phyloP scores from a whole-genome alignment of 2,113 vertebrate genomes.

The Lamprotornis superbus region DNA sequence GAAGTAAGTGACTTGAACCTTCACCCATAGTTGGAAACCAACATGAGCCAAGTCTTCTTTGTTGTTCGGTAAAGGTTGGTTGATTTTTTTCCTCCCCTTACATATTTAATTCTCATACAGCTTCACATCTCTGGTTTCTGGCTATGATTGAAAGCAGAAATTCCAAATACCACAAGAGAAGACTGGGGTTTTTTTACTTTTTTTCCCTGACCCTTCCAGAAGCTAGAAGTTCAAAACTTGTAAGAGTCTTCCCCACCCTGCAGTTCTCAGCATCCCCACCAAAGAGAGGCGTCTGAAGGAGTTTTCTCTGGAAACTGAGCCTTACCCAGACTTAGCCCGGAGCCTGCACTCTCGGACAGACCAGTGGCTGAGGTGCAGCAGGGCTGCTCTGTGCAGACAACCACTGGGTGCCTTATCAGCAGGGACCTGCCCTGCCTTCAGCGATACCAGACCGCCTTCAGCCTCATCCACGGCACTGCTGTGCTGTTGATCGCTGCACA shows the following conservation, averaged over 20 bases:
- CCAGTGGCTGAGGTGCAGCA: not conserved
- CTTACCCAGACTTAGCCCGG: rapidly evolving
- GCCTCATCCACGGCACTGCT: not conserved
- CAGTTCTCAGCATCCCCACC: not conserved
- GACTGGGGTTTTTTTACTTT: not conserved
- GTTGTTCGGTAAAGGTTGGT: slow-evolving; percentile 54
- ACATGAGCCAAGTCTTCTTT: slow-evolving; percentile 46
- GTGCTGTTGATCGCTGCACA: not conserved
- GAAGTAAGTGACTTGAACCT: slow-evolving; percentile 67
- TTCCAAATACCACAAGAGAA: slow-evolving; percentile 64
- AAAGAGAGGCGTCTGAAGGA: not conserved
- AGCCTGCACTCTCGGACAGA: not conserved
- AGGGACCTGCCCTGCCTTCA: not conserved
- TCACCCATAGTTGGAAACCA: slow-evolving; percentile 67
- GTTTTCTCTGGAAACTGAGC: not conserved
- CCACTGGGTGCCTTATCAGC: not conserved
- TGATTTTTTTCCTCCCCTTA: slow-evolving; percentile 3
- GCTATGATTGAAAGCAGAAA: slow-evolving; percentile 62
- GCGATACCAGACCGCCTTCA: not conserved
- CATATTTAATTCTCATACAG: slow-evolving; percentile 49
- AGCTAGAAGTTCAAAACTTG: not conserved
- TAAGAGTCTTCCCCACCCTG: not conserved
- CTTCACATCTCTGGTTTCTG: slow-evolving; percentile 59
- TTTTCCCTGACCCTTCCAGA: slow-evolving; percentile 49
- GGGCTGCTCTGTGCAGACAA: not conserved